These are phyloP conservation scores for Odocoileus virginianus DNA, from an alignment of 2,113 vertebrate genomes.

Conservation along the genomic window DNA sequence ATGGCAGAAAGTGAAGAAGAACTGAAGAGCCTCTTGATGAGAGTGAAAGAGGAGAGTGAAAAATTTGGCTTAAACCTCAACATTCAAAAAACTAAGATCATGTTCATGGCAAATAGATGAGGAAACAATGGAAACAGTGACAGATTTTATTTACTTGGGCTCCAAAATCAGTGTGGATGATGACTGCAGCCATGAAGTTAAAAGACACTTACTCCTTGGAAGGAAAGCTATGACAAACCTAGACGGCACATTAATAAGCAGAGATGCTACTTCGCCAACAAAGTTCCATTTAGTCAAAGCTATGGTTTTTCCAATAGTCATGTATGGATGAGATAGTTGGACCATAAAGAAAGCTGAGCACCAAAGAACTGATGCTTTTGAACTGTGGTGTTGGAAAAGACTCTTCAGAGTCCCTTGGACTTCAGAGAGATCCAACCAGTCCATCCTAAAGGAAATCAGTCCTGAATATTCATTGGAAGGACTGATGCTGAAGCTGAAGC, in stretches of 20 bases:
- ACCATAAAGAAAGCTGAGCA: neutral
- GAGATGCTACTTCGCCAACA: neutral
- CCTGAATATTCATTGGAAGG: neutral
- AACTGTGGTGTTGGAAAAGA: neutral
- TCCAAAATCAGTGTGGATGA: neutral
- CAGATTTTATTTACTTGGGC: neutral
- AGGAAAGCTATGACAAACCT: neutral
- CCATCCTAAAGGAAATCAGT: neutral
- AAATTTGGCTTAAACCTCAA: neutral
- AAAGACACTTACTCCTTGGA: neutral
- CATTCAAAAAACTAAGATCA: neutral
- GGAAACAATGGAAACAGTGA: neutral
- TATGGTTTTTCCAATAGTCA: neutral
- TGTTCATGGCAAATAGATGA: neutral
- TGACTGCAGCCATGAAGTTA: neutral
- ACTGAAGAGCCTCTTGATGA: neutral
- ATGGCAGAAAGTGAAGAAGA: neutral
- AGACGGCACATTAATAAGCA: neutral
- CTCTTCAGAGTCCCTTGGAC: neutral
- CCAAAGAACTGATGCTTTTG: neutral
- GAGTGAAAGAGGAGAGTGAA: neutral
- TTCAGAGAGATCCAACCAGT: neutral
- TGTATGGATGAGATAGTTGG: neutral
- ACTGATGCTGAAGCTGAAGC: neutral
- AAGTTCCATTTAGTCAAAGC: neutral